Conservation (phyloP, 2,888 invertebrate species). For the Apamea epomidion region DNA sequence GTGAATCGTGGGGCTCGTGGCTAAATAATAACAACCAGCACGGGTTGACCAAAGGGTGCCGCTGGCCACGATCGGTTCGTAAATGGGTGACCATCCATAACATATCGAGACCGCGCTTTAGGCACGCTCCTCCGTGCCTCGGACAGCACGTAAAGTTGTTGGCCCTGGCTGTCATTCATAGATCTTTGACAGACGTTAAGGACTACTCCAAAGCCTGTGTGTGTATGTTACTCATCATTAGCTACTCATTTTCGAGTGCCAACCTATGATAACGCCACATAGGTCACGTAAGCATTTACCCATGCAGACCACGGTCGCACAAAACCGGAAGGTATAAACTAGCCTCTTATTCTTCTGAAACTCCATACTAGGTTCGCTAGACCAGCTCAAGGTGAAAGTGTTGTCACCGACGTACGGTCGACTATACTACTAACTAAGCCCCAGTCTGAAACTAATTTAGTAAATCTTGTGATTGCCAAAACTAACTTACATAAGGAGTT, state of each 20-base stretch:
- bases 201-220: neutral
- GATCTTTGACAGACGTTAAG: neutral
- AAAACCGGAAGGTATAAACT: neutral
- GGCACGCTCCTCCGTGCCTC: neutral
- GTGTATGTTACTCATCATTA: neutral
- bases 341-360: no score
- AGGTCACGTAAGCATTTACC: neutral
- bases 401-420: neutral
- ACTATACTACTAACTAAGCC: neutral
- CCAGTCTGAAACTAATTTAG: constrained; percentile 7
- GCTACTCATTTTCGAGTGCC: neutral
- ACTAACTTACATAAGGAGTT: constrained; percentile 69
- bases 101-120: no score
- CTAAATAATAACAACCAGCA: no score
- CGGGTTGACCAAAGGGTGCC: no score
- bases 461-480: neutral
- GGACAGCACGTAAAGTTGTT: neutral
- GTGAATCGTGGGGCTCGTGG: no score
- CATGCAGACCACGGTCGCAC: neutral
- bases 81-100: neutral
- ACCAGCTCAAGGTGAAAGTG: neutral
- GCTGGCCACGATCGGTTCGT: no score
- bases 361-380: no score
- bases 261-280: neutral
- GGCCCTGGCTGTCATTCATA: neutral